Conservation (phyloP, 2,113 vertebrate species). For the Suncus etruscus region DNA sequence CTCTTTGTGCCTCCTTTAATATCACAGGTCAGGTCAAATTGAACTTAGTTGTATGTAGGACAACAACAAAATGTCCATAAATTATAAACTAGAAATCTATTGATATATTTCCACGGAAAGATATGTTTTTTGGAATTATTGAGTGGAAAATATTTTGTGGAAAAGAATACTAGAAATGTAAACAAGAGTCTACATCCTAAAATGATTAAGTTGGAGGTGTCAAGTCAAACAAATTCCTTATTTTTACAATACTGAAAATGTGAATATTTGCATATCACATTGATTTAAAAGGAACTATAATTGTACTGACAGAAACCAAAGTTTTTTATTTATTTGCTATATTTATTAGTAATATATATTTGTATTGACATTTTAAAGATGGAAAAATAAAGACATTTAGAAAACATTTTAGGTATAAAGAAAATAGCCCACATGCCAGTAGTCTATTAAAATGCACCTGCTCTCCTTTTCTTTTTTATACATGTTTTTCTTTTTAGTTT, state of each 20-base stretch:
- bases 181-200: background rate
- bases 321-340: background rate
- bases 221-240: background rate
- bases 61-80: background rate
- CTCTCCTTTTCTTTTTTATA: accelerated
- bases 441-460: background rate
- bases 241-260: conserved; percentile 12
- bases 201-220: background rate
- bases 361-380: background rate
- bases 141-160: conserved; percentile 1
- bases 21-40: background rate
- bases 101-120: background rate
- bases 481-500: conserved; percentile 4
- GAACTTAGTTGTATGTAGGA: background rate
- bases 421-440: too few relatives aligned
- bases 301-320: background rate
- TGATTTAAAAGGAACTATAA: background rate
- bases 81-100: background rate
- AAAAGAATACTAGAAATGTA: background rate
- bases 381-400: background rate
- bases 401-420: background rate
- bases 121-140: background rate
- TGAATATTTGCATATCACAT: background rate
- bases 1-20: accelerated
- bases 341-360: background rate